These are phyloP conservation scores for Phycodurus eques DNA, from an alignment of 2,113 vertebrate genomes.

Conservation along the genomic window DNA sequence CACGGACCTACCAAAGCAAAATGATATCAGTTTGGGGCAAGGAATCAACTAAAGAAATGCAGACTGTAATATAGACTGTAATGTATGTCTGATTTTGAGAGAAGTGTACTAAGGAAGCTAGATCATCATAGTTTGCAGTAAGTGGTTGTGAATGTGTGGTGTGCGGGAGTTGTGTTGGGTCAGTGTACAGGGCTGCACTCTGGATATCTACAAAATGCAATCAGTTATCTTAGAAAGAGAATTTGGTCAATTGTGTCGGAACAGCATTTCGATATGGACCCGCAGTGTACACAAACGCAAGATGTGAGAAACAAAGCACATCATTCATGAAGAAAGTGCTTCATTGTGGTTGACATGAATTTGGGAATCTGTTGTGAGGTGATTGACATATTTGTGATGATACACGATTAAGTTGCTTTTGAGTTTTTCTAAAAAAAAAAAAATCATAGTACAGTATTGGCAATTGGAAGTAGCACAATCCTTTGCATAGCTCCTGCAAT, in stretches of 20 bases:
- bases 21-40: slow-evolving; percentile 60
- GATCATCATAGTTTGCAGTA: slow-evolving; percentile 28
- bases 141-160: slow-evolving; percentile 34
- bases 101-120: slow-evolving; percentile 20
- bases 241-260: slow-evolving; percentile 19
- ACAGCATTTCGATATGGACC: slow-evolving; percentile 14
- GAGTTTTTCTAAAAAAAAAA: background rate
- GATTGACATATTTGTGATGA: background rate
- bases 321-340: slow-evolving; percentile 20
- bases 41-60: slow-evolving; percentile 23
- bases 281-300: slow-evolving; percentile 11
- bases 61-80: slow-evolving; percentile 40
- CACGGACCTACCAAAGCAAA: slow-evolving; percentile 70
- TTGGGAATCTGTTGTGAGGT: slow-evolving; percentile 9
- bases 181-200: slow-evolving; percentile 47
- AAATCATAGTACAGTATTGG: background rate
- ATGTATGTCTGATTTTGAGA: slow-evolving; percentile 34
- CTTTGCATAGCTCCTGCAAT: slow-evolving; percentile 45
- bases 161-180: slow-evolving; percentile 27
- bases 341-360: background rate
- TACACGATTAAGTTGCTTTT: background rate
- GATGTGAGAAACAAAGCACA: slow-evolving; percentile 53
- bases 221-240: slow-evolving; percentile 3
- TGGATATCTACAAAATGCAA: slow-evolving; percentile 26
- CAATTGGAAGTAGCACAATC: slow-evolving; percentile 12